These are phyloP conservation scores for Malthinus flaveolus DNA, from an alignment of 2,888 invertebrate species.

Conservation along the genomic window DNA sequence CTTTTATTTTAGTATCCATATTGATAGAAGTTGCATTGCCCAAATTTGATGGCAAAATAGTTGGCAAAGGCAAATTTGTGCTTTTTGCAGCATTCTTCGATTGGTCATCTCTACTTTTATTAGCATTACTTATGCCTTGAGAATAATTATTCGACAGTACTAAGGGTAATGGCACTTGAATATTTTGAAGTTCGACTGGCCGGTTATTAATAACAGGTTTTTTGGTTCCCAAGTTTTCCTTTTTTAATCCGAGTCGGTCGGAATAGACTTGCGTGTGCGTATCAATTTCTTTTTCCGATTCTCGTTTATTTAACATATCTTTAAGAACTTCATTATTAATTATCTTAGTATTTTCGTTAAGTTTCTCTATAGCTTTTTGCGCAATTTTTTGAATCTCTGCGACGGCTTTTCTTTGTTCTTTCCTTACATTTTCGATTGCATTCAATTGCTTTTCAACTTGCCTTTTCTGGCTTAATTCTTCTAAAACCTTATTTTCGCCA, in stretches of 20 bases:
- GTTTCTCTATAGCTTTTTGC: constrained; percentile 48
- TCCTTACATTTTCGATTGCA: constrained; percentile 26
- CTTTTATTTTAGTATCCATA: constrained; percentile 7
- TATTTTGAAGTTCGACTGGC: not conserved
- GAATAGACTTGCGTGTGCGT: not conserved
- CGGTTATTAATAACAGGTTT: not conserved
- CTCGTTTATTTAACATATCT: not conserved
- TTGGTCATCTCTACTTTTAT: no score
- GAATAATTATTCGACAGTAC: not conserved
- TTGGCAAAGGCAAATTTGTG: no score
- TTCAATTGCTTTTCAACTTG: constrained; percentile 47
- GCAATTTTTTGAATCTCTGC: constrained; percentile 50
- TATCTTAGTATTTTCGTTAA: constrained; percentile 35
- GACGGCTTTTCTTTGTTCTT: constrained; percentile 46
- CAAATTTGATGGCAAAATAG: no score
- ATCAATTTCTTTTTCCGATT: not conserved
- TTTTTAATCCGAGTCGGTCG: not conserved
- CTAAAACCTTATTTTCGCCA: constrained; percentile 67
- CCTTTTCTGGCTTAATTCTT: constrained; percentile 60
- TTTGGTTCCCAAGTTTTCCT: no score
- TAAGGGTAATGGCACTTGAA: not conserved
- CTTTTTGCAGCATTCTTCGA: not conserved
- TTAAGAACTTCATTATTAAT: constrained; percentile 5
- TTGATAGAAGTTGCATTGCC: not conserved
- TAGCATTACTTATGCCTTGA: not conserved